These are phyloP conservation scores for Pluvianellus socialis DNA, from an alignment of 2,113 vertebrate species.

Conservation along the genomic window DNA sequence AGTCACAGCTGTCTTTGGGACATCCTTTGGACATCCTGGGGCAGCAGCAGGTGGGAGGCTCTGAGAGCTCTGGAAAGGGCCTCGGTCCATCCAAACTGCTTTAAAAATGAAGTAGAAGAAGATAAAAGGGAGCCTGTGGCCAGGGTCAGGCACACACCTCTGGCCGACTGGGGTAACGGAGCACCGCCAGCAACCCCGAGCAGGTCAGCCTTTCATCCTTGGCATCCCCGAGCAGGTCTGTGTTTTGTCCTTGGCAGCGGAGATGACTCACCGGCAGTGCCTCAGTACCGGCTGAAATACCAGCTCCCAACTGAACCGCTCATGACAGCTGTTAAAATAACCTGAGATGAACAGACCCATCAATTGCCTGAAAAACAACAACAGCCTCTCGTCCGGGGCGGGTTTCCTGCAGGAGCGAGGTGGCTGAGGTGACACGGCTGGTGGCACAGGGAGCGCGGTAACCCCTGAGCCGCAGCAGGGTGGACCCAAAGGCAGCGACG, in stretches of 20 bases:
- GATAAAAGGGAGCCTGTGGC: background rate
- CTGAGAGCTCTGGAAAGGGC: background rate
- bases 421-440: background rate
- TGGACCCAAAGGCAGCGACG: background rate
- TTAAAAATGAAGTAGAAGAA: background rate
- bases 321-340: conserved; percentile 20
- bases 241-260: background rate
- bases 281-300: background rate
- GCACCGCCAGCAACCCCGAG: background rate
- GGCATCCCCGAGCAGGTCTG: background rate
- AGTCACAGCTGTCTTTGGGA: background rate
- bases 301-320: background rate
- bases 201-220: background rate
- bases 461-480: background rate
- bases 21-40: background rate
- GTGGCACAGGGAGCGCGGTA: rapidly evolving
- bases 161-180: background rate
- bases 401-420: background rate
- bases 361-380: background rate
- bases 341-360: background rate
- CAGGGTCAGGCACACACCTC: background rate
- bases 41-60: background rate
- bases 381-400: background rate
- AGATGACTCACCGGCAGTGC: conserved; percentile 12
- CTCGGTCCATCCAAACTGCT: rapidly evolving